Evolutionary conservation across 2,113 vertebrate species (phyloP).

Genomic region (Amblyornis subalaris): DNA sequence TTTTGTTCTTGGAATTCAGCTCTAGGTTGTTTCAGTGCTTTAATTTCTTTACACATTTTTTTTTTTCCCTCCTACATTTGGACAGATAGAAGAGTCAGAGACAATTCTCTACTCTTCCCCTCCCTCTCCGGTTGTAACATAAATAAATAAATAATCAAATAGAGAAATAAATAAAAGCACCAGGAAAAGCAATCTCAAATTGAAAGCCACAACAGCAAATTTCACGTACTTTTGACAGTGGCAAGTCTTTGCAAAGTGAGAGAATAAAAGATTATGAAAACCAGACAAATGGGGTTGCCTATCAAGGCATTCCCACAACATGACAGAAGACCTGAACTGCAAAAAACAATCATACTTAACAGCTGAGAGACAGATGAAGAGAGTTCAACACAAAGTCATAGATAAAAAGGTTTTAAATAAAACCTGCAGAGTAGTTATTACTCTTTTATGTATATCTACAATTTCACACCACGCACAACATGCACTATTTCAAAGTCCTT

Average conservation of each 20-base stretch:
- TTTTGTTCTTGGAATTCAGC: conserved; percentile 24
- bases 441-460: background rate
- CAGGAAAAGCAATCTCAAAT: background rate
- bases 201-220: background rate
- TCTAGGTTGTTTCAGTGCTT: background rate
- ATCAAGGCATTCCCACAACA: conserved; percentile 16
- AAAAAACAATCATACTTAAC: conserved; percentile 26
- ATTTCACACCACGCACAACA: conserved; percentile 33
- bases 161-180: background rate
- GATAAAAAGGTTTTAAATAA: conserved; percentile 9
- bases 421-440: background rate
- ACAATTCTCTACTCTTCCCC: background rate
- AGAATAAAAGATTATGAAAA: conserved; percentile 15
- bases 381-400: background rate
- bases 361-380: conserved; percentile 25
- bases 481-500: conserved; percentile 56
- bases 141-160: background rate
- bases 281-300: background rate
- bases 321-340: background rate
- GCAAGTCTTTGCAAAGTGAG: conserved; percentile 26
- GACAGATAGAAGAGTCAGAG: background rate
- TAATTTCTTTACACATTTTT: background rate
- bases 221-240: background rate
- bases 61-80: background rate
- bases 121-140: background rate